Evolutionary conservation across 2,113 vertebrate genomes (phyloP).

Genomic region (Ramphastos sulfuratus): DNA sequence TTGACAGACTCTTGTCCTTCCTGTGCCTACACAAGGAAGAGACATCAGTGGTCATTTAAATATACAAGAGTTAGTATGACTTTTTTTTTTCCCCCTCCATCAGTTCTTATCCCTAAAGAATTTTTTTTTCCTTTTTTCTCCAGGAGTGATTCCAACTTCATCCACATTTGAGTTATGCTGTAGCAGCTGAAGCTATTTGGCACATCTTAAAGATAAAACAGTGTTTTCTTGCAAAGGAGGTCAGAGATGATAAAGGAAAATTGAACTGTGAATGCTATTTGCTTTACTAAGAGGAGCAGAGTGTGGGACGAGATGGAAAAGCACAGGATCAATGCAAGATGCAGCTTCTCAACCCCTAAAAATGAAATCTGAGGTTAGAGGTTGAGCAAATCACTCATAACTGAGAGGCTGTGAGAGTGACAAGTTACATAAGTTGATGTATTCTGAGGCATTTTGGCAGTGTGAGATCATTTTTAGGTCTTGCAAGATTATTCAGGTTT

Average conservation of each 20-base stretch:
- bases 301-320: background rate
- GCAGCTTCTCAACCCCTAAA: background rate
- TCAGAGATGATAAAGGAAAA: background rate
- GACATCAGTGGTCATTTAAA: background rate
- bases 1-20: background rate
- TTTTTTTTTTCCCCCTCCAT: background rate
- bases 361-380: background rate
- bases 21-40: background rate
- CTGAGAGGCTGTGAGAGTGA: background rate
- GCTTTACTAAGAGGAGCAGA: background rate
- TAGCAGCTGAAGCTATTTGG: background rate
- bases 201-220: background rate
- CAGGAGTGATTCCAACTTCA: background rate
- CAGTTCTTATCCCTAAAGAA: background rate
- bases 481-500: conserved; percentile 30
- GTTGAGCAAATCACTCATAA: background rate
- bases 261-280: background rate
- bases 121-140: background rate
- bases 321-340: background rate
- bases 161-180: background rate
- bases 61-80: background rate
- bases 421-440: background rate
- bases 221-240: background rate
- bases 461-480: conserved; percentile 30
- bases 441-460: background rate